phyloP scores from a whole-genome alignment of 2,113 vertebrate genomes.

The Corythoichthys haematopterus region DNA sequence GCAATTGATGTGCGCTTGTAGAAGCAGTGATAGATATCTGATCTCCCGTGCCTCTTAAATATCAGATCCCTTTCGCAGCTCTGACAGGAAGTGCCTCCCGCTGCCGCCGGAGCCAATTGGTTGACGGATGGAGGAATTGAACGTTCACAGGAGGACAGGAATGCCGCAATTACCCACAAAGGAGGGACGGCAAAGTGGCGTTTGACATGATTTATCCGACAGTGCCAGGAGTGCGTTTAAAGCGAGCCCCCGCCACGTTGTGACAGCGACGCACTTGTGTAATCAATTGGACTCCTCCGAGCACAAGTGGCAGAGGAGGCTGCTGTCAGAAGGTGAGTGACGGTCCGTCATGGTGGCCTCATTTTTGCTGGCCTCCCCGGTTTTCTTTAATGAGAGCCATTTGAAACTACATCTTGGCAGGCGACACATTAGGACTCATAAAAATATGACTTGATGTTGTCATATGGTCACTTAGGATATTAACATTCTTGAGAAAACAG shows the following conservation, averaged over 20 bases:
- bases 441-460: neutral
- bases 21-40: conserved; percentile 57
- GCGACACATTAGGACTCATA: neutral
- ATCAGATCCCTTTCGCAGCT: conserved; percentile 64
- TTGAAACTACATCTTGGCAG: neutral
- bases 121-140: conserved; percentile 71
- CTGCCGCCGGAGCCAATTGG: conserved; percentile 78
- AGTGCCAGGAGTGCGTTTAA: conserved; percentile 75
- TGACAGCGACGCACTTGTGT: conserved; percentile 88
- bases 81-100: conserved; percentile 76
- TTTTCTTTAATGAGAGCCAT: conserved; percentile 3
- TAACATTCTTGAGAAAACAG: neutral
- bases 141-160: conserved; percentile 77
- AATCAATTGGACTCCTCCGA: conserved; percentile 85
- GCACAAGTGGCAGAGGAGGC: conserved; percentile 71
- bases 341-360: conserved; percentile 61
- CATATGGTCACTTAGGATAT: neutral
- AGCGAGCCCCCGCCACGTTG: conserved; percentile 74
- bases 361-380: conserved; percentile 2
- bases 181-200: conserved; percentile 65
- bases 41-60: conserved; percentile 58
- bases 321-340: conserved; percentile 67
- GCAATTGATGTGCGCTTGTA: conserved; percentile 30
- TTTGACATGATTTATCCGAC: conserved; percentile 88
- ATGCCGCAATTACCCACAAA: conserved; percentile 86